Base-by-base conservation (phyloP, 2,888 invertebrate genomes). In the Agrotis segetum region DNA sequence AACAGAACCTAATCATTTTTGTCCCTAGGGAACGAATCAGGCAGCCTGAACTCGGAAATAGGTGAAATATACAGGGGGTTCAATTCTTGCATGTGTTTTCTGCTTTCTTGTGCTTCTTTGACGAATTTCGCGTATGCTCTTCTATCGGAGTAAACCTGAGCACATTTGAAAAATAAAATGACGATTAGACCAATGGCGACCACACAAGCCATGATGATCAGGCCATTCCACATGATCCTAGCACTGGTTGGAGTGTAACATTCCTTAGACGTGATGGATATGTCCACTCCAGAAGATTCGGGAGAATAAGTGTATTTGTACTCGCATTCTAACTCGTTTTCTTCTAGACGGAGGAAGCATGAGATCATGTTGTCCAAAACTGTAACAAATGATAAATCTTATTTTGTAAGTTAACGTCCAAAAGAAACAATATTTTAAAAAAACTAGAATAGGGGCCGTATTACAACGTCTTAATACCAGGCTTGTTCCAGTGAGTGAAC, bases 21-120 rank as follows among this genome's bases (percentile, higher is more conserved):
- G 85, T 96, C 96, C 67, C 96, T 93, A 29, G 94, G 94, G 86
- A 91, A 96, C 3, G 93, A 89, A 50, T 96, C 93, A 16, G 97
- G 97, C 73, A 97, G 94, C 74, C 91, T 91, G 81, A 97, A 97
- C 67, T 93, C 91, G 0, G 95, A 95, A 19, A 97, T 95, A 1
- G 97, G 97, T n/a, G 97, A 96, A 79, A 95, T 96, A 81, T 97
- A 98, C 72, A 98, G 85, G 0, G 97, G 97, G 88, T 97, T 97
- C 72, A 96, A 83, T 62, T 94, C 92, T 69, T 94, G 93, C 90
- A 93, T 92, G 56, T 93, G 85, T 56, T 92, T 89, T 66, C 92
- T 91, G 61, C 95, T 95, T 66, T 92, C 93, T 68, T 94, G 88
- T 0, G 96, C 95, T 83, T 96, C 95, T 49, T 94, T 89, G 9